Evolutionary conservation across 2,113 vertebrate species (phyloP).

Genomic region (Ariopsis seemanni): DNA sequence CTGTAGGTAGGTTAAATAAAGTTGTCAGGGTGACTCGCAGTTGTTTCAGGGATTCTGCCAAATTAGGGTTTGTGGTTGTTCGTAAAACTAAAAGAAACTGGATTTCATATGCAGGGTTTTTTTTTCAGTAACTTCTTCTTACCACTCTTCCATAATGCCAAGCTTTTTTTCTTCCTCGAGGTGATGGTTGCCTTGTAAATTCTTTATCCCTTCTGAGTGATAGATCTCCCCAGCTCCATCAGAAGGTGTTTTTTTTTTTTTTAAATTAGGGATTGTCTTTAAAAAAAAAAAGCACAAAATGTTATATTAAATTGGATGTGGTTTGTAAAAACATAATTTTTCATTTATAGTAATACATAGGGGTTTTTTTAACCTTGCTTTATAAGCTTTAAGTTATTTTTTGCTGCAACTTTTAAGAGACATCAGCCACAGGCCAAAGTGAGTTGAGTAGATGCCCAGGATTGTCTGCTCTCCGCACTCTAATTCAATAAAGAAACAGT

Average conservation of each 20-base stretch:
- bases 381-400: neutral
- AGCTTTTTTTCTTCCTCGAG: neutral
- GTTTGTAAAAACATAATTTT: neutral
- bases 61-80: neutral
- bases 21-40: neutral
- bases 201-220: neutral
- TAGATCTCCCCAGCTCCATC: neutral
- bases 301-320: neutral
- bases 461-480: constrained; percentile 31
- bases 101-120: neutral
- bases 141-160: neutral
- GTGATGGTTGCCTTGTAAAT: neutral
- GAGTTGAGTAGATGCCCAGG: constrained; percentile 29
- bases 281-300: neutral
- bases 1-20: neutral
- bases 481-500: constrained; percentile 53
- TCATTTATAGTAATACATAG: neutral
- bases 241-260: no score
- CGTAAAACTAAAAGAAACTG: no score
- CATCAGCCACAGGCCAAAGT: constrained; percentile 27
- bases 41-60: neutral
- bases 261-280: neutral
- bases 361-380: neutral
- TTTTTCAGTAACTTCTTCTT: neutral
- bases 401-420: neutral